A percentile compares a stretch with the other conserved stretches of the same genome.
phyloP scores from a whole-genome alignment of 2,113 vertebrate genomes.

The Macroglossus sobrinus region DNA sequence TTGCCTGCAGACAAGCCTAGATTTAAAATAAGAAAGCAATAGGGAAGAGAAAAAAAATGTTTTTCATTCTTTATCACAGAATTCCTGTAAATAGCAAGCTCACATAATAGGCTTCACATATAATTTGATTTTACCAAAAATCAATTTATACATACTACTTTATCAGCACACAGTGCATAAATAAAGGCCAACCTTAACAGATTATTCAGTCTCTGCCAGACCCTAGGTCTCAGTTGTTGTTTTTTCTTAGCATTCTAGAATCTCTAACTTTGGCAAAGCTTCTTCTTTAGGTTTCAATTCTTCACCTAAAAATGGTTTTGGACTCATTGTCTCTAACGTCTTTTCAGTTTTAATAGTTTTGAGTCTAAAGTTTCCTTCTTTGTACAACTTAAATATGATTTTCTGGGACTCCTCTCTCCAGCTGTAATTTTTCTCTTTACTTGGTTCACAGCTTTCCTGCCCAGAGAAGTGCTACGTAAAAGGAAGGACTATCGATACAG shows the following conservation, averaged over 20 bases:
- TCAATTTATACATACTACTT: constrained; percentile 23
- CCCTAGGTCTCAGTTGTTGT: neutral
- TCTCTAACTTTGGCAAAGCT: constrained; percentile 24
- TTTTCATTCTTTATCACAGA: constrained; percentile 22
- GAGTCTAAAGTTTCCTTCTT: constrained; percentile 53
- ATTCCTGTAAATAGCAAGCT: constrained; percentile 26
- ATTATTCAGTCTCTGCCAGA: neutral
- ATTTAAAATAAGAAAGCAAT: constrained; percentile 30
- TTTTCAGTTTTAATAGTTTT: constrained; percentile 56
- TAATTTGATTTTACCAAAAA: constrained; percentile 60
- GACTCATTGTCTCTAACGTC: constrained; percentile 6
- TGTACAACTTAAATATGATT: constrained; percentile 54
- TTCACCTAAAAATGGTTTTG: constrained; percentile 34
- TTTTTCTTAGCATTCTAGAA: constrained; percentile 2
- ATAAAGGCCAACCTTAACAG: neutral
- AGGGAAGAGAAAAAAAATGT: neutral
- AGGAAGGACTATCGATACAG: constrained; percentile 62
- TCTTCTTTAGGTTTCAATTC: constrained; percentile 22
- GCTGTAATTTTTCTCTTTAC: constrained; percentile 62
- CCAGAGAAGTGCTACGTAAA: constrained; percentile 57
- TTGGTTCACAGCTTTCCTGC: constrained; percentile 66
- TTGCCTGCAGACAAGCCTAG: neutral
- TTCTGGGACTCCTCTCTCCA: constrained; percentile 28
- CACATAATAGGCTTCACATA: neutral
- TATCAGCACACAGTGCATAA: neutral